These are phyloP conservation scores for Microhierax caerulescens DNA, from an alignment of 2,797 vertebrate genomes.

Conservation along the genomic window DNA sequence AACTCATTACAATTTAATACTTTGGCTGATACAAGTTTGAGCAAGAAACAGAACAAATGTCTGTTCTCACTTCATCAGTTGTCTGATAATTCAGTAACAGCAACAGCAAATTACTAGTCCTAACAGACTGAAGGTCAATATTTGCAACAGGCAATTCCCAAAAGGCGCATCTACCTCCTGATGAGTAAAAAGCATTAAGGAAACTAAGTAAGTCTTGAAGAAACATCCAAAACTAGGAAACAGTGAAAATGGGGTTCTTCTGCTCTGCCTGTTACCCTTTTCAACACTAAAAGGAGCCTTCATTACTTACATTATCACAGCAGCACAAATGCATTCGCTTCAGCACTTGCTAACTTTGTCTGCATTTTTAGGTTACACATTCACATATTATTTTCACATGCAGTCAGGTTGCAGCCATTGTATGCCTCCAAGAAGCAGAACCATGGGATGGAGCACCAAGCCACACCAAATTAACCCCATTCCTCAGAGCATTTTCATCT, in stretches of 20 bases:
- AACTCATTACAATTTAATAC: background rate
- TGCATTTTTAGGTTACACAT: background rate
- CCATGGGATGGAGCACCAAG: background rate
- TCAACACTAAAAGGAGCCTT: background rate
- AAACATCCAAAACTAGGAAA: background rate
- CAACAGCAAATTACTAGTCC: background rate
- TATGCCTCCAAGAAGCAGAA: background rate
- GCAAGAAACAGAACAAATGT: background rate
- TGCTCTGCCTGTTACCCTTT: background rate
- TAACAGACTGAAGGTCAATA: background rate
- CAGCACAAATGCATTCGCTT: background rate
- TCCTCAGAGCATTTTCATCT: background rate
- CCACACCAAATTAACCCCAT: background rate
- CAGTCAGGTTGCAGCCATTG: background rate
- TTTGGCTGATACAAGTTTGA: background rate
- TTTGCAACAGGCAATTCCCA: background rate
- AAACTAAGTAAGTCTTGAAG: background rate
- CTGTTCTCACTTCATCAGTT: background rate
- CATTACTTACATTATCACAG: background rate
- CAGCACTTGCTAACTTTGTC: background rate
- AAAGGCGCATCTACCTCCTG: background rate
- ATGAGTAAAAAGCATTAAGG: background rate
- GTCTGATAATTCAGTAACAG: background rate
- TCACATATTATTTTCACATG: background rate
- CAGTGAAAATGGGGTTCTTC: background rate